Evolutionary conservation across 2,888 invertebrate species (phyloP).

Genomic region (Bellardia pandia): DNA sequence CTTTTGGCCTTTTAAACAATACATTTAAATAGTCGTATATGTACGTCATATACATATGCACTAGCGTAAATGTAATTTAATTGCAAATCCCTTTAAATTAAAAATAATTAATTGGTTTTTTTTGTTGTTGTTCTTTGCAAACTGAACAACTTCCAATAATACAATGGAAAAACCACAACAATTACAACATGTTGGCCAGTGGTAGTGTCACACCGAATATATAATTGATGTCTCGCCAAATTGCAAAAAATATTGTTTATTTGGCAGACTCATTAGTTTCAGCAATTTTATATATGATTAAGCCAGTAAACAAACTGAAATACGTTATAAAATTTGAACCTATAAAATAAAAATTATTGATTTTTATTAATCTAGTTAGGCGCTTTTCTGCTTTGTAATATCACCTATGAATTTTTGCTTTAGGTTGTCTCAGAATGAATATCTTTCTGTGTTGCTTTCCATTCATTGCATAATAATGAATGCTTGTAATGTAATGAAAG

Average conservation of each 20-base stretch:
- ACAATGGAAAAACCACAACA: slow-evolving; percentile 55
- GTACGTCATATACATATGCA: too few species aligned
- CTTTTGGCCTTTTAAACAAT: not conserved
- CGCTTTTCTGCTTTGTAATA: too few species aligned
- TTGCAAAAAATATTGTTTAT: not conserved
- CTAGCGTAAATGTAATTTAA: not conserved
- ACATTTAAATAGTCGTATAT: not conserved
- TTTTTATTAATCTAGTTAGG: too few species aligned
- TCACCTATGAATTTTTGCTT: too few species aligned
- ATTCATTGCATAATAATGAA: too few species aligned
- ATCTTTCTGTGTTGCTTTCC: too few species aligned
- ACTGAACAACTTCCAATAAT: slow-evolving; percentile 26
- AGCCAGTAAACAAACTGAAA: not conserved
- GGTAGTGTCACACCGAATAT: slow-evolving; percentile 6
- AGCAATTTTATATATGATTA: not conserved
- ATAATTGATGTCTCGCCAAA: slow-evolving; percentile 34
- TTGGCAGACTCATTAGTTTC: not conserved
- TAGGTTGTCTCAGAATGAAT: too few species aligned
- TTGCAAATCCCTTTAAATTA: slow-evolving; percentile 27
- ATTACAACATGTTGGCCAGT: slow-evolving; percentile 44
- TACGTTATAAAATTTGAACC: not conserved
- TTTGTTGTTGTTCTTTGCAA: not conserved
- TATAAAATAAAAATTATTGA: too few species aligned
- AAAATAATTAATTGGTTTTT: slow-evolving; percentile 29
- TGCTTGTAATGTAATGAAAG: too few species aligned